Percentiles rank a stretch among this genome's conserved stretches.
These are phyloP conservation scores for Bombus sylvicola DNA, from an alignment of 1,140 invertebrate genomes.

Conservation along the genomic window DNA sequence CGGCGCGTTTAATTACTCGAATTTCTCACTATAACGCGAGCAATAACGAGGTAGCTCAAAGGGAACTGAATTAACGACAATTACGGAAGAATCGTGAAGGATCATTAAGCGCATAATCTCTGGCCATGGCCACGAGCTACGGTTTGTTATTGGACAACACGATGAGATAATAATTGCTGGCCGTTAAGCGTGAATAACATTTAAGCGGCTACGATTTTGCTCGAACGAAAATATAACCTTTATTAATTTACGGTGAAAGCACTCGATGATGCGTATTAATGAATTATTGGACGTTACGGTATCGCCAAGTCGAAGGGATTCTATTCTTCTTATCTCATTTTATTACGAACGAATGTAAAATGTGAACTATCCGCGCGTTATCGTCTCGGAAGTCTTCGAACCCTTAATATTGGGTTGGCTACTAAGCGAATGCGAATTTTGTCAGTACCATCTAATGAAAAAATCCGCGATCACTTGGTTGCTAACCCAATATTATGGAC, in stretches of 20 bases:
- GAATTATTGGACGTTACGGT: neutral
- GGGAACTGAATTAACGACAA: constrained; percentile 1
- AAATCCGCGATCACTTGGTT: no score
- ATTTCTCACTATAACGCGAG: neutral
- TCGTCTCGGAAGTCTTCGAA: no score
- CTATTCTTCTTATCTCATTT: no score
- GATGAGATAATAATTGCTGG: constrained; percentile 59
- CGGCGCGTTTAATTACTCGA: constrained; percentile 8
- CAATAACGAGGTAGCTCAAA: neutral
- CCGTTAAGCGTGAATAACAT: constrained; percentile 48
- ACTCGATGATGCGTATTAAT: neutral
- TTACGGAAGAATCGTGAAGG: constrained; percentile 21
- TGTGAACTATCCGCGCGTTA: no score
- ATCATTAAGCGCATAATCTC: constrained; percentile 21
- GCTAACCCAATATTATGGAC: no score
- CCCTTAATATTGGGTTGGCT: no score
- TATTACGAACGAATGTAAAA: no score
- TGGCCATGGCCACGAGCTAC: neutral
- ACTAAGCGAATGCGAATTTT: no score
- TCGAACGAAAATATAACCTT: constrained; percentile 3
- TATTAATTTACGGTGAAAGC: constrained; percentile 31
- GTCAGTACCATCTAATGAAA: no score
- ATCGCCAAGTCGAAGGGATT: no score
- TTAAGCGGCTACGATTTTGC: constrained; percentile 34
- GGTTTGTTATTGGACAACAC: constrained; percentile 46